Evolutionary conservation across 2,888 invertebrate genomes (phyloP).

Genomic region (Pollenia amentaria): DNA sequence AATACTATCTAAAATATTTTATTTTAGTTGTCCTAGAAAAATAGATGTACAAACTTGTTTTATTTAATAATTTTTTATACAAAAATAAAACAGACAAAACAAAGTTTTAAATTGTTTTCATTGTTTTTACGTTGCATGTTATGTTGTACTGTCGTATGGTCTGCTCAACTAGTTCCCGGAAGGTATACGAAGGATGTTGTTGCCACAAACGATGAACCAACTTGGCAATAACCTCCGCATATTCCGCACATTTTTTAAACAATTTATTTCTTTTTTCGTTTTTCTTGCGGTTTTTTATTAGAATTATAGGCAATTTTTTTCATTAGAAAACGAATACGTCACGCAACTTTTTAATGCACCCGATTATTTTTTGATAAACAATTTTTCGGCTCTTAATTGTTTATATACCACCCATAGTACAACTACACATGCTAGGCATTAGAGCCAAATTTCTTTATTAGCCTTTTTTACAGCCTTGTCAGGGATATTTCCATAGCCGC

Average conservation of each 20-base stretch:
- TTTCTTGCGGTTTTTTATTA: neutral
- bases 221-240: constrained; percentile 99
- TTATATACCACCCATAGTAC: constrained; percentile 11
- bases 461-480: too few species aligned
- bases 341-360: constrained; percentile 16
- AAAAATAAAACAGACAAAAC: too few species aligned
- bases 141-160: constrained; percentile 97
- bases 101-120: too few species aligned
- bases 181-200: constrained; percentile 94
- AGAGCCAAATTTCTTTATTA: too few species aligned
- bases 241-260: constrained; percentile 88
- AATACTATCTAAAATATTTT: too few species aligned
- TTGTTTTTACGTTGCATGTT: too few species aligned
- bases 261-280: neutral
- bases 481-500: too few species aligned
- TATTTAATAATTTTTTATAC: too few species aligned
- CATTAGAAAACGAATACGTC: constrained; percentile 36
- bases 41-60: too few species aligned
- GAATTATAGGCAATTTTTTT: neutral
- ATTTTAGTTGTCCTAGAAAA: too few species aligned
- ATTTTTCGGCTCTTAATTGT: constrained; percentile 3
- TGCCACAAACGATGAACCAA: constrained; percentile 96
- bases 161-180: constrained; percentile 98
- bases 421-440: too few species aligned
- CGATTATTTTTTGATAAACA: constrained; percentile 18